These are phyloP conservation scores for Drosophila yooni DNA, from an alignment of 2,888 invertebrate species.

Conservation along the genomic window DNA sequence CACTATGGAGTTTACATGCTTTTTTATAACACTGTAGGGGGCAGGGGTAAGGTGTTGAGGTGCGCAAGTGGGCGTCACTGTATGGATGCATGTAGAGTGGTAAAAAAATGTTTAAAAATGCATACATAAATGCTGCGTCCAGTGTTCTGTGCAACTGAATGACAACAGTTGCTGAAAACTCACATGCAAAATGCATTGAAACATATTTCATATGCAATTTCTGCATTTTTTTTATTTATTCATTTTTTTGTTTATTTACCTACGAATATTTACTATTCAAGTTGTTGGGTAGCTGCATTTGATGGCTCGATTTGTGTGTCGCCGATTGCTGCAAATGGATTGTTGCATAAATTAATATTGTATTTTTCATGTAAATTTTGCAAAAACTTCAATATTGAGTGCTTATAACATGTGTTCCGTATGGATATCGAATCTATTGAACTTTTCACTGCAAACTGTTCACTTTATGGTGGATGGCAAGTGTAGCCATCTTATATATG, in stretches of 20 bases:
- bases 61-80: not conserved
- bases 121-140: constrained; percentile 3
- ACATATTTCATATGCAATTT: constrained; percentile 49
- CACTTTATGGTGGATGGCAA: not conserved
- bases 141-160: constrained; percentile 43
- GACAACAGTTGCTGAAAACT: constrained; percentile 66
- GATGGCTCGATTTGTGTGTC: constrained; percentile 58
- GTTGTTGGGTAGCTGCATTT: constrained; percentile 51
- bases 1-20: not conserved
- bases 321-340: constrained; percentile 49
- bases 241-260: not conserved
- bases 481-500: not conserved
- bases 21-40: not conserved
- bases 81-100: not conserved
- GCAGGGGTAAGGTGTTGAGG: not conserved
- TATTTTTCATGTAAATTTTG: constrained; percentile 53
- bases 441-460: not conserved
- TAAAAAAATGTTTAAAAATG: constrained; percentile 5
- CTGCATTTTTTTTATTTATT: constrained; percentile 10
- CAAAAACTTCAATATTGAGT: constrained; percentile 9
- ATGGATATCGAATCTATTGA: not conserved
- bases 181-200: constrained; percentile 63
- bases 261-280: constrained; percentile 9
- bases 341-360: constrained; percentile 69
- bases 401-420: constrained; percentile 2